Conservation (phyloP, 2,113 vertebrate genomes). For the Xiphias gladius region DNA sequence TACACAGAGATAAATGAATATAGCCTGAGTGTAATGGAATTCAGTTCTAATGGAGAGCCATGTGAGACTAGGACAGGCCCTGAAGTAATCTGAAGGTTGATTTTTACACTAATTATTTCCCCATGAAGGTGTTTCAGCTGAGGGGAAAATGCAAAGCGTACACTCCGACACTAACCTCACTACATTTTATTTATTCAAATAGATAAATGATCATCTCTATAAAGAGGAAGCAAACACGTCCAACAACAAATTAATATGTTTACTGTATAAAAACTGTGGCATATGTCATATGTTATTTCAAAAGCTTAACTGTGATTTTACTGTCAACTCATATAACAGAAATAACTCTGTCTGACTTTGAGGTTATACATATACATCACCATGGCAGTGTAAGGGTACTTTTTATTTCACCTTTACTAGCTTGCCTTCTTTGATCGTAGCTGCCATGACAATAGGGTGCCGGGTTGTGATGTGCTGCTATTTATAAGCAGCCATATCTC, state of each 20-base stretch:
- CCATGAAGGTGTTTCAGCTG: slow-evolving; percentile 22
- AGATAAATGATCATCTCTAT: slow-evolving; percentile 29
- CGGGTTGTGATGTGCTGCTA: slow-evolving; percentile 41
- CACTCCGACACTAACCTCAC: neutral
- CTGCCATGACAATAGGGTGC: slow-evolving; percentile 26
- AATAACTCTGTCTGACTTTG: slow-evolving; percentile 8
- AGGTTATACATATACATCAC: slow-evolving; percentile 8
- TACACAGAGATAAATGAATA: slow-evolving; percentile 35
- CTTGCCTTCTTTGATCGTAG: slow-evolving; percentile 17
- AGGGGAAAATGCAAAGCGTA: slow-evolving; percentile 13
- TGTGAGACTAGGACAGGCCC: slow-evolving; percentile 38
- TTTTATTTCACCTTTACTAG: slow-evolving; percentile 13
- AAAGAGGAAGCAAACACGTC: neutral
- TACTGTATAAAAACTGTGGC: neutral
- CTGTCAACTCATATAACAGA: neutral
- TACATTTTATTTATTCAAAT: slow-evolving; percentile 18
- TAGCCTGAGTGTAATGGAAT: slow-evolving; percentile 28
- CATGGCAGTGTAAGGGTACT: neutral
- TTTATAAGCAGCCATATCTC: slow-evolving; percentile 48
- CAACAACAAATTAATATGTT: neutral
- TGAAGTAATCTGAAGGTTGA: slow-evolving; percentile 56
- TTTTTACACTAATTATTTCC: slow-evolving; percentile 60
- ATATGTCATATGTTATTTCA: slow-evolving; percentile 8
- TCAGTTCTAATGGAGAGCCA: slow-evolving; percentile 21
- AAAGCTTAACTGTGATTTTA: slow-evolving; percentile 15